A percentile compares a stretch with the other conserved stretches of the same genome.
phyloP scores from a whole-genome alignment of 2,113 vertebrate genomes.

The Stegostoma tigrinum region DNA sequence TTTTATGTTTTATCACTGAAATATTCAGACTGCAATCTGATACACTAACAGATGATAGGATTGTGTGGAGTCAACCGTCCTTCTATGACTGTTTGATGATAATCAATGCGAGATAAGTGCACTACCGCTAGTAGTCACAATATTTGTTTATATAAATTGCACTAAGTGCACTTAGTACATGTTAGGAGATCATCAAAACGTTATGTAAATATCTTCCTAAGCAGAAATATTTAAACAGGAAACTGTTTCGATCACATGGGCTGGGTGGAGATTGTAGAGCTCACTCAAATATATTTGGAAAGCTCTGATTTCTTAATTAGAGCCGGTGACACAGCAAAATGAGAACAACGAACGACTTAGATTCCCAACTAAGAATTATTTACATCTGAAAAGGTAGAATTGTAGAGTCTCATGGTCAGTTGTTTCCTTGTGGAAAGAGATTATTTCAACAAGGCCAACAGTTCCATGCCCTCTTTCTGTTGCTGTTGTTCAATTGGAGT shows the following conservation, averaged over 20 bases:
- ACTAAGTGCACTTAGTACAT: slow-evolving; percentile 36
- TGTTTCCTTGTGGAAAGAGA: neutral
- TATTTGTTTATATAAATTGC: slow-evolving; percentile 30
- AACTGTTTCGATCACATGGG: neutral
- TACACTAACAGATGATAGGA: slow-evolving; percentile 31
- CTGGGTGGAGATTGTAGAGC: neutral
- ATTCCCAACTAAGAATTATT: neutral
- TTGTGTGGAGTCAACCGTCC: slow-evolving; percentile 4
- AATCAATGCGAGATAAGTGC: slow-evolving; percentile 10
- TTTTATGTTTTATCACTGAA: slow-evolving; percentile 30
- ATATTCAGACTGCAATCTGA: slow-evolving; percentile 35
- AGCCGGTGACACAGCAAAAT: neutral
- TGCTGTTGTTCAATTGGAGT: neutral
- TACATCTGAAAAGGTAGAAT: neutral
- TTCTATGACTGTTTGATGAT: neutral
- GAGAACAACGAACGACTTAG: neutral
- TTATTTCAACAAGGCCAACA: neutral
- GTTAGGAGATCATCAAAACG: neutral
- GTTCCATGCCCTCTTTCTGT: no score
- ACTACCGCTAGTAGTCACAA: slow-evolving; percentile 21
- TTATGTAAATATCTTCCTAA: slow-evolving; percentile 9
- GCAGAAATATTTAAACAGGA: neutral
- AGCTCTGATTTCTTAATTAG: neutral
- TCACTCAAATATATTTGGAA: neutral
- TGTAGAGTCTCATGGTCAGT: no score